phyloP scores from a whole-genome alignment of 2,113 vertebrate species.

The Entelurus aequoreus region DNA sequence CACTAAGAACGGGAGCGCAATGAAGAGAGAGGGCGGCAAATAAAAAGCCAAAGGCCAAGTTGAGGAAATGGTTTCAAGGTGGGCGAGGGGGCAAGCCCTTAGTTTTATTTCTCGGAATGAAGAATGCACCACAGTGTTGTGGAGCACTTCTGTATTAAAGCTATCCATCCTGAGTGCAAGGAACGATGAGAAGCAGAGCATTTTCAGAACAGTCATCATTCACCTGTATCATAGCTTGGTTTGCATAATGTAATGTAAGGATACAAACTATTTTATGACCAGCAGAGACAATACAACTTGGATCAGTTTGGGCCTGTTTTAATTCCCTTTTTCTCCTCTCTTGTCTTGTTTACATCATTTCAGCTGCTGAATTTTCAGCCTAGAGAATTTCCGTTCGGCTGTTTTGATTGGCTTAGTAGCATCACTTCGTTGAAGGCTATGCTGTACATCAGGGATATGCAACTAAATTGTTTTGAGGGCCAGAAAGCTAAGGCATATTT shows the following conservation, averaged over 20 bases:
- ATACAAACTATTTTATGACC: slow-evolving; percentile 56
- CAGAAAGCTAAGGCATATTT: no score
- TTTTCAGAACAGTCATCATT: slow-evolving; percentile 48
- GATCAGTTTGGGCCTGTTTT: slow-evolving; percentile 42
- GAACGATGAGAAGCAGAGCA: slow-evolving; percentile 12
- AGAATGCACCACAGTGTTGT: slow-evolving; percentile 32
- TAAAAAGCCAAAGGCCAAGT: slow-evolving; percentile 9
- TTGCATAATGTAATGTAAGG: slow-evolving; percentile 55
- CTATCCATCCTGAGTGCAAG: slow-evolving; percentile 54
- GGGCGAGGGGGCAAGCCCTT: slow-evolving; percentile 2
- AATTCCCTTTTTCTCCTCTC: slow-evolving; percentile 5
- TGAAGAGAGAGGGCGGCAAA: not conserved
- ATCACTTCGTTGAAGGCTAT: not conserved
- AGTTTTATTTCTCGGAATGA: slow-evolving; percentile 28
- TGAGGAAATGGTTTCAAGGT: slow-evolving; percentile 6
- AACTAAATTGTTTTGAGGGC: not conserved
- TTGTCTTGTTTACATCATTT: not conserved
- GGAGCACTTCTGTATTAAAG: slow-evolving; percentile 59
- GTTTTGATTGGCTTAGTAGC: slow-evolving; percentile 8
- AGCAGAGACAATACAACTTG: slow-evolving; percentile 56
- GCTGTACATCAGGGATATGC: not conserved
- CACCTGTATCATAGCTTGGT: slow-evolving; percentile 59
- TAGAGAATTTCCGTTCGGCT: slow-evolving; percentile 4
- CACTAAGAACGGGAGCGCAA: not conserved
- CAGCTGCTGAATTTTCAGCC: slow-evolving; percentile 13